Conservation (phyloP, 2,797 vertebrate genomes). For the Muraenolepis orangiensis region DNA sequence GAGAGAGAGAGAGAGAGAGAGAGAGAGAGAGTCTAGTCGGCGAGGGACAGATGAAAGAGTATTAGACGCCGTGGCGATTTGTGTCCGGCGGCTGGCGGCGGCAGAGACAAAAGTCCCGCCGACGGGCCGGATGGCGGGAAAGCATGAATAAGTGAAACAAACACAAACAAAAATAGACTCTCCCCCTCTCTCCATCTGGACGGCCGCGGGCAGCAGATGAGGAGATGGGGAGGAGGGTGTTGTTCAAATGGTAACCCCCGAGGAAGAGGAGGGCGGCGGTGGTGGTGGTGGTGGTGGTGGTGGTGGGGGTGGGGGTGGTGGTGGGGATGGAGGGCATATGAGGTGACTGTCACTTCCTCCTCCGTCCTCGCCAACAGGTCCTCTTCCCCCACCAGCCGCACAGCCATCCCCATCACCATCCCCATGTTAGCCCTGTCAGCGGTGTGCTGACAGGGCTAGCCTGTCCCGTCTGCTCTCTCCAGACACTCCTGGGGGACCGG, state of each 20-base stretch:
- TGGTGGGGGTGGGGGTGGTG: slow-evolving; percentile 2
- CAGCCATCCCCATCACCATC: slow-evolving; percentile 41
- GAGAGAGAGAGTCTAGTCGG: slow-evolving; percentile 31
- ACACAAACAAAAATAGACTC: slow-evolving; percentile 79
- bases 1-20: not conserved
- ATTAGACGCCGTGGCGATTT: slow-evolving; percentile 73
- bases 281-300: slow-evolving; percentile 59
- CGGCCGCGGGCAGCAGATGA: slow-evolving; percentile 64
- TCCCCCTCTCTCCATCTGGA: slow-evolving; percentile 81
- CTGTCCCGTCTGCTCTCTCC: slow-evolving; percentile 38
- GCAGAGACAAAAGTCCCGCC: slow-evolving; percentile 68
- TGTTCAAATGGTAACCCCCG: not conserved
- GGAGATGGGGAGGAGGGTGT: slow-evolving; percentile 48
- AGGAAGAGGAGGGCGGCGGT: slow-evolving; percentile 23
- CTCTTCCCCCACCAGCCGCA: no score
- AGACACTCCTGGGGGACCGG: slow-evolving; percentile 26
- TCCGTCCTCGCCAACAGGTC: no score
- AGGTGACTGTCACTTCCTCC: no score
- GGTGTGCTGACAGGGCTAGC: slow-evolving; percentile 59
- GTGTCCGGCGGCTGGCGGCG: slow-evolving; percentile 67
- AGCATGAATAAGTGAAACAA: slow-evolving; percentile 79
- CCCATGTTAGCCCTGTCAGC: slow-evolving; percentile 68
- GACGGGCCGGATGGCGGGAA: slow-evolving; percentile 73
- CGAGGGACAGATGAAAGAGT: slow-evolving; percentile 71
- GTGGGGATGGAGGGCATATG: not conserved